Percentiles rank a stretch among this genome's conserved stretches.
Conservation (phyloP, 2,113 vertebrate genomes). For the Petromus typicus region DNA sequence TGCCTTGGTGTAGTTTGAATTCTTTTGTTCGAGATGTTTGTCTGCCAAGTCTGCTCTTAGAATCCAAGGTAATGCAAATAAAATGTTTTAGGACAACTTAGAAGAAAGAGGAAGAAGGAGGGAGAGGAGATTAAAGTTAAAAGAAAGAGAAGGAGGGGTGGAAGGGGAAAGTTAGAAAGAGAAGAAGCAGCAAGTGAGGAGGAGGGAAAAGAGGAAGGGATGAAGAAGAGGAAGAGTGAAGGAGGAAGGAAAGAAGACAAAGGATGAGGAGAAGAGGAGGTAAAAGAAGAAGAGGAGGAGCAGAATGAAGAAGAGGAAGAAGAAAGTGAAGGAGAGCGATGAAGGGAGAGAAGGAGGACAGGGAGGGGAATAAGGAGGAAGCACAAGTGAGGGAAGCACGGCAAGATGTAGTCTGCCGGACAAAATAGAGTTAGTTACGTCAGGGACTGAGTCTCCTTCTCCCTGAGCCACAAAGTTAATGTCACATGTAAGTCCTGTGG, state of each 20-base stretch:
- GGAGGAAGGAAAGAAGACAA: background rate
- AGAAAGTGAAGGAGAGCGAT: background rate
- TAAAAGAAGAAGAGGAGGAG: no score
- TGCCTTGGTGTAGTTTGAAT: background rate
- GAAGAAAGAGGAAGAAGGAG: background rate
- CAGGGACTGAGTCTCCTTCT: background rate
- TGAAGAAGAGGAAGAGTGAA: rapidly evolving
- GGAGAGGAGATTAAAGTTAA: background rate
- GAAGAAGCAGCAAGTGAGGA: background rate
- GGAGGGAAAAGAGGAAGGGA: background rate
- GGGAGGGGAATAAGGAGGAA: background rate
- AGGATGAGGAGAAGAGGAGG: no score
- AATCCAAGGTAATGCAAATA: background rate
- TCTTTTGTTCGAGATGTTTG: background rate
- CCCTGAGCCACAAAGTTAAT: background rate
- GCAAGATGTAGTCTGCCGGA: background rate
- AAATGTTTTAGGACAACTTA: background rate
- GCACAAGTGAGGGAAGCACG: background rate
- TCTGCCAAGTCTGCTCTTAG: background rate
- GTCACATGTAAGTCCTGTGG: background rate
- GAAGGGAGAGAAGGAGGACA: background rate
- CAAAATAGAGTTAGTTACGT: background rate
- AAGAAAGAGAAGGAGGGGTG: background rate
- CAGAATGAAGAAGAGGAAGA: background rate
- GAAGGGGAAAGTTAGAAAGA: no score